Base-by-base conservation (phyloP, 2,888 invertebrate species). In the Augiades crinisus region DNA sequence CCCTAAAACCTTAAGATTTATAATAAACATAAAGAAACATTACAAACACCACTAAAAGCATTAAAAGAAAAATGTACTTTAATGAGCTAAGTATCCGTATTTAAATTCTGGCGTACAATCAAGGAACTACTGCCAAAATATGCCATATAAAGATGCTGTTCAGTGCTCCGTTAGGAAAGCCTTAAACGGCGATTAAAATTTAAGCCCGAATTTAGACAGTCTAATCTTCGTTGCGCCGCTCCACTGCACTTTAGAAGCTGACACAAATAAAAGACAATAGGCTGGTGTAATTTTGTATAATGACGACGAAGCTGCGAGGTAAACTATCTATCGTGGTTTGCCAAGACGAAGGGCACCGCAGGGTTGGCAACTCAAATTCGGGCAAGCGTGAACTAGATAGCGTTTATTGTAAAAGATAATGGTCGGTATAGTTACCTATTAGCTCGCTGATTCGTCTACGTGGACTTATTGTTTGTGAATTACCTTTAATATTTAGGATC, bases 191-290 rank as follows among this genome's bases (percentile, higher is more conserved):
- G 81, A 85, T 83, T 84, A 83, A 83, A 81, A 78, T 81, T 86
- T 85, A 85, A 82, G 75, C 81, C 70, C 63, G 76, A 84, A 78
- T 87, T 86, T 79, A 82, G 82, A 82, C 78, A 72, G 74, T 73
- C 81, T 84, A 84, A 85, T 81, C 75, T 67, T 68, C 73, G 72
- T 67, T 70, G 72, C 72, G 70, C 69, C 73, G 79, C 72, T 74
- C 69, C 72, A 75, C 68, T 82, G 84, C 81, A 84, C 78, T 80
- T 78, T 78, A 75, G 65, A 65, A 65, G 61, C 65, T 63, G 63
- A 62, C 65, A 59, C 64, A 67, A 67, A 67, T 63, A 75, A 78
- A 80, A 76, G 72, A 75, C 75, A 81, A 78, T 75, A 71, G 72
- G 62, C 64, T 59, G 62, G 59, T 63, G 64, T 72, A 72, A 74